phyloP scores from a whole-genome alignment of 2,888 invertebrate species.

The Nomada ruficornis region DNA sequence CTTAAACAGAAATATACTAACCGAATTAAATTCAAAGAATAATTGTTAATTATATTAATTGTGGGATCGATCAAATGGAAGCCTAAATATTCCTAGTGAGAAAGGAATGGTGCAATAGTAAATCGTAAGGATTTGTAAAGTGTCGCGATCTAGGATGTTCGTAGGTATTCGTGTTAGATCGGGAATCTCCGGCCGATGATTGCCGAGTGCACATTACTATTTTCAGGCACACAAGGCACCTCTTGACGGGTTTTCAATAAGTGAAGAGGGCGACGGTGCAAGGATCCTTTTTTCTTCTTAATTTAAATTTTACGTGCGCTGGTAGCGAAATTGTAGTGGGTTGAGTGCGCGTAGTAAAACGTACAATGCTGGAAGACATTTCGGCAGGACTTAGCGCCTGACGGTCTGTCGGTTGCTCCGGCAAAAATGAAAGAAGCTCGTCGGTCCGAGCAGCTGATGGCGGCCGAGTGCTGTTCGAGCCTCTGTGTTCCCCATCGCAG shows the following conservation, averaged over 20 bases:
- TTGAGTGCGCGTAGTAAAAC: conserved; percentile 54
- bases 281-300: conserved; percentile 73
- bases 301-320: conserved; percentile 69
- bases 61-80: neutral
- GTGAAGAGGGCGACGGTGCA: conserved; percentile 78
- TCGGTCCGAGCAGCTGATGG: conserved; percentile 82
- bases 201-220: conserved; percentile 82
- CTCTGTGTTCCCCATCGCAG: conserved; percentile 70
- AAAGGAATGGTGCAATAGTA: conserved; percentile 7
- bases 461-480: conserved; percentile 78
- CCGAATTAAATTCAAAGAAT: neutral
- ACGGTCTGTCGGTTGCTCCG: conserved; percentile 69
- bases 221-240: conserved; percentile 82
- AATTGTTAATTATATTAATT: neutral
- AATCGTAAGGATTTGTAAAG: conserved; percentile 53
- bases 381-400: conserved; percentile 73
- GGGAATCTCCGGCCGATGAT: conserved; percentile 75
- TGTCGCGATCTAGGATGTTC: conserved; percentile 72
- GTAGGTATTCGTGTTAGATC: conserved; percentile 62
- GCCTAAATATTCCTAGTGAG: conserved; percentile 16
- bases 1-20: neutral
- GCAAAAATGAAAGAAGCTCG: conserved; percentile 79
- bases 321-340: conserved; percentile 66
- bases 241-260: conserved; percentile 82
- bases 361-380: conserved; percentile 73